Evolutionary conservation across 2,113 vertebrate species (phyloP).

Genomic region (Mionectes macconnelli): DNA sequence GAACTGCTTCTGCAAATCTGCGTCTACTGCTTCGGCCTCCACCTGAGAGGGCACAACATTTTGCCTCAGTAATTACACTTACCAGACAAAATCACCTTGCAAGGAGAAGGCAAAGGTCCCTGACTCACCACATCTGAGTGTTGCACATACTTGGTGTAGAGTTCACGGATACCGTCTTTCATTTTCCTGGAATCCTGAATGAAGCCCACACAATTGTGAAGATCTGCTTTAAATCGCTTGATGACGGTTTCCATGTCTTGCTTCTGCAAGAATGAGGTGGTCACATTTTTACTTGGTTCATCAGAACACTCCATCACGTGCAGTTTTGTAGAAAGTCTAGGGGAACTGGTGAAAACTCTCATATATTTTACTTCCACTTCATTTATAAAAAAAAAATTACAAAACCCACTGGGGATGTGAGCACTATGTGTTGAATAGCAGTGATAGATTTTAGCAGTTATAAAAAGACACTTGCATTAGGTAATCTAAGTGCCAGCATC

Average conservation of each 20-base stretch:
- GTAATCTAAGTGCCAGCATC: not conserved
- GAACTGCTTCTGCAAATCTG: conserved; percentile 77
- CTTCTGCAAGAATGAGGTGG: conserved; percentile 71
- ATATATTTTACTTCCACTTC: not conserved
- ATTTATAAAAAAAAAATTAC: not conserved
- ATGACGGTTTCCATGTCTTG: conserved; percentile 77
- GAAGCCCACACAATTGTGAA: conserved; percentile 81
- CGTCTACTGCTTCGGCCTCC: conserved; percentile 74
- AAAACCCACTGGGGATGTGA: not conserved
- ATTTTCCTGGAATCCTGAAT: conserved; percentile 86
- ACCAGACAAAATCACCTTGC: not conserved
- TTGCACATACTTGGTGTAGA: conserved; percentile 81
- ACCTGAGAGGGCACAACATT: conserved; percentile 71
- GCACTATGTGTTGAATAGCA: not conserved
- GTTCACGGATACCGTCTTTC: conserved; percentile 76
- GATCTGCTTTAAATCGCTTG: conserved; percentile 83
- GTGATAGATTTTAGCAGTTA: not conserved
- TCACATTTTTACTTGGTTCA: not conserved
- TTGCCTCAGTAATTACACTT: not conserved
- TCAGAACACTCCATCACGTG: not conserved
- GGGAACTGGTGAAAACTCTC: not conserved
- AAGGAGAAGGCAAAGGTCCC: not conserved
- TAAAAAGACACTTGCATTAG: not conserved
- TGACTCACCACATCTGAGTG: conserved; percentile 81
- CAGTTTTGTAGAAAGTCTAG: not conserved